Percentiles rank a stretch among this genome's conserved stretches.
These are phyloP conservation scores for Macrotrachela quadricornifera DNA, from an alignment of 1,140 invertebrate species.

Conservation along the genomic window DNA sequence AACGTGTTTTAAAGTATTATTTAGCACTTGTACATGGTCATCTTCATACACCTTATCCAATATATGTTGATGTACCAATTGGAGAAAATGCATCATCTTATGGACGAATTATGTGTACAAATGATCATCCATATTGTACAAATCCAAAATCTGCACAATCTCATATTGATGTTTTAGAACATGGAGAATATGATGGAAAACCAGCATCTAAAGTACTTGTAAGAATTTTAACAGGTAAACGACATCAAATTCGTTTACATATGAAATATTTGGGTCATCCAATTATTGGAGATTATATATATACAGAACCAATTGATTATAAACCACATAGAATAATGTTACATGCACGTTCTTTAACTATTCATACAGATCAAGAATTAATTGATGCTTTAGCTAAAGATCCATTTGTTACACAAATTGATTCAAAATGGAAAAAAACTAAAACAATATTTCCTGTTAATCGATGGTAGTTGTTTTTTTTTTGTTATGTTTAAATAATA, in stretches of 20 bases:
- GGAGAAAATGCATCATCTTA: neutral
- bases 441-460: too few relatives aligned
- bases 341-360: constrained; percentile 2
- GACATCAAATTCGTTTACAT: too few relatives aligned
- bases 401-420: constrained; percentile 6
- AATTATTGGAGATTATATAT: neutral
- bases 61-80: neutral
- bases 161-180: neutral
- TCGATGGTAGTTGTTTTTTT: too few relatives aligned
- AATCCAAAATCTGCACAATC: neutral
- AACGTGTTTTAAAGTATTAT: constrained; percentile 2
- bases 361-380: neutral
- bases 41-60: neutral
- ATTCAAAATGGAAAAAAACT: neutral
- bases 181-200: neutral
- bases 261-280: neutral
- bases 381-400: constrained; percentile 3
- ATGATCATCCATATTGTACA: neutral
- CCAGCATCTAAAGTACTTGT: neutral
- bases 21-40: constrained; percentile 3
- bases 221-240: too few relatives aligned
- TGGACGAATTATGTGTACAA: neutral
- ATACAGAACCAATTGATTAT: neutral
- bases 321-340: constrained; percentile 6
- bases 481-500: too few relatives aligned